Base-by-base conservation (phyloP, 2,113 vertebrate genomes). In the Notothenia rossii region DNA sequence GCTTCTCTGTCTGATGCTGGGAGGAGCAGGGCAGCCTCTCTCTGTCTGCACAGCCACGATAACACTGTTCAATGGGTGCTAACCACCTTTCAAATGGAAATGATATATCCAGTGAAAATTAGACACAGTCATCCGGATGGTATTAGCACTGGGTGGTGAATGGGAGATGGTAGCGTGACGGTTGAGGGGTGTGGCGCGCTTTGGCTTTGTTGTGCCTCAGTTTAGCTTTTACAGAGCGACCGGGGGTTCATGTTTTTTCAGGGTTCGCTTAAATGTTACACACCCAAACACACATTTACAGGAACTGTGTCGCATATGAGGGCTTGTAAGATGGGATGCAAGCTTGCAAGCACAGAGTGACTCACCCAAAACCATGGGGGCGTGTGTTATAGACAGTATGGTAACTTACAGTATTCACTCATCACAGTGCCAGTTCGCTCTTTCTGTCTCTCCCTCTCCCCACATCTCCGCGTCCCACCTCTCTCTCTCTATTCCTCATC, bases 61-160 rank as follows among this genome's bases (percentile, higher is more conserved):
- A 93, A 91, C 84, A 15, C 70, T 67, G 76, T 79, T 92, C 84
- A 86, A 84, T 80, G 83, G 88, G 75, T 69, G 63, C 79, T 82
- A 86, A 83, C 81, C 84, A 80, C 87, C 88, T 92, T 92, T 91
- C 88, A 91, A 82, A 90, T 88, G 89, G 89, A 93, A 92, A 93
- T 89, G 78, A 70, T 82, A 86, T 81, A 85, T 88, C 85, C 85
- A 85, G 86, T 65, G 51, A 64, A 74, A 89, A 86, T 90, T 86
- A 83, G 89, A 90, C 88, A 85, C 82, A 81, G 86, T 79, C 73
- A 77, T 85, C 75, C 84, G 85, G 81, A 89, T 74, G 59, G 82
- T 87, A 56, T 77, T 67, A 79, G 75, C 58, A 13, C 10, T 11
- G 60, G 72, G 64, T 29, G 29, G 58, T 79, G 79, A 81, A 81